Percentiles rank a stretch among this genome's conserved stretches.
These are phyloP conservation scores for Capromys pilorides DNA, from an alignment of 2,797 vertebrate species.

Conservation along the genomic window DNA sequence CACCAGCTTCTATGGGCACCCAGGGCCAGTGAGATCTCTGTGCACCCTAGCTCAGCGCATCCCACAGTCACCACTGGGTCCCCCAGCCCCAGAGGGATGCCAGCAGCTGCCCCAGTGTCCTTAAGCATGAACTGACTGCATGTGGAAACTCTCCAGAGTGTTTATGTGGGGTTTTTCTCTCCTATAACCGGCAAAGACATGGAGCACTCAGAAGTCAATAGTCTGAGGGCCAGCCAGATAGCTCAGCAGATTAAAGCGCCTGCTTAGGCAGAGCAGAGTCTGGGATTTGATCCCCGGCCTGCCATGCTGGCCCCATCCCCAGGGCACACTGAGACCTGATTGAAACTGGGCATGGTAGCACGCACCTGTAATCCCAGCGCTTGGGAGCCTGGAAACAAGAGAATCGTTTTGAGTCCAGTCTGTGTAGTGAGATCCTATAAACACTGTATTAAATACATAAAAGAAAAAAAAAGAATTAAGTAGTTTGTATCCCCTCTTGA, in stretches of 20 bases:
- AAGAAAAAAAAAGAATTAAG: slow-evolving; percentile 1
- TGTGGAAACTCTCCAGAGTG: neutral
- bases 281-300: too few species aligned
- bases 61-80: neutral
- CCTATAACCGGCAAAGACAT: neutral
- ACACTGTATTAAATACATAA: too few species aligned
- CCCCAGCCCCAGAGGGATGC: neutral
- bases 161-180: neutral
- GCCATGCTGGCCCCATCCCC: too few species aligned
- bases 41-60: neutral
- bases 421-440: too few species aligned
- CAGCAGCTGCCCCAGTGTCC: neutral
- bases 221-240: neutral
- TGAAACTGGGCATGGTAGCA: too few species aligned
- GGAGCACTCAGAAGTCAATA: slow-evolving; percentile 42
- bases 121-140: neutral
- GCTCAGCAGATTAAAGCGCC: too few species aligned
- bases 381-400: too few species aligned
- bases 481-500: slow-evolving; percentile 14
- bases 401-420: too few species aligned
- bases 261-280: too few species aligned
- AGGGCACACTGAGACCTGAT: too few species aligned
- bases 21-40: rapidly evolving
- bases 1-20: neutral
- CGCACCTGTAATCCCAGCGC: too few species aligned